These are phyloP conservation scores for Heloderma charlesbogerti DNA, from an alignment of 2,113 vertebrate genomes.

Conservation along the genomic window DNA sequence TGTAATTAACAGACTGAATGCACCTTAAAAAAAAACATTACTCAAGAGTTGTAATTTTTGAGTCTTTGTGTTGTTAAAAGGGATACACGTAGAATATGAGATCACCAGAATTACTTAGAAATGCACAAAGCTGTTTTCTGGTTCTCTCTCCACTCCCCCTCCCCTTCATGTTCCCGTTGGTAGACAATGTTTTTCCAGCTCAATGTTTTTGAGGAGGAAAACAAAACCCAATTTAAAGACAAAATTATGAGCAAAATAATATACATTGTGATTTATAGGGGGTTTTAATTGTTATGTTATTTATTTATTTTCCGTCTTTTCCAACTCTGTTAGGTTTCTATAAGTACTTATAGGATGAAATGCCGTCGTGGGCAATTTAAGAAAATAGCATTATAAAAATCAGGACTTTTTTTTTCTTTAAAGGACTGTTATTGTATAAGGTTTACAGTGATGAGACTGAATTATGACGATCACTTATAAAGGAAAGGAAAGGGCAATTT, in stretches of 20 bases:
- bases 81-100: neutral
- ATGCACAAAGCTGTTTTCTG: neutral
- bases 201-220: neutral
- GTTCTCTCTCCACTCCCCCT: neutral
- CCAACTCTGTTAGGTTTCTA: neutral
- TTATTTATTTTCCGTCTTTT: neutral
- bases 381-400: neutral
- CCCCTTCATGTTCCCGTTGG: neutral
- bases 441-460: neutral
- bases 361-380: neutral
- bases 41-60: constrained; percentile 74
- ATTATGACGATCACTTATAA: neutral
- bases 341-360: neutral
- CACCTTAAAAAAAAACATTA: constrained; percentile 55
- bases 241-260: neutral
- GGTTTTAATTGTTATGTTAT: neutral
- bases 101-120: constrained; percentile 11
- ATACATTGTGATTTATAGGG: neutral
- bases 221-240: neutral
- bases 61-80: constrained; percentile 40
- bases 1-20: constrained; percentile 74
- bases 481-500: neutral
- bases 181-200: neutral
- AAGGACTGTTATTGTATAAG: neutral
- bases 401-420: neutral